These are phyloP conservation scores for Oryctolagus cuniculus DNA, from an alignment of 2,113 vertebrate genomes.

Conservation along the genomic window mOryCun1.1 NC_091433.1:129904001-129904500, in stretches of 20 bases:
- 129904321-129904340: neutral
- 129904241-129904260: constrained; percentile 97
- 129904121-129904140: neutral
- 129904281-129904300: constrained; percentile 94
- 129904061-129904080: neutral
- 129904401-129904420: neutral
- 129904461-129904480: neutral
- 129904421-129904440: fast-evolving
- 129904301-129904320: fast-evolving
- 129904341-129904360: neutral
- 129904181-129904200: constrained; percentile 79
- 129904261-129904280: constrained; percentile 94
- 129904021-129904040: neutral
- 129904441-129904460: neutral
- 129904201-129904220: constrained; percentile 95
- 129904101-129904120: neutral
- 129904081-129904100: constrained; percentile 49
- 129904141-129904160: neutral
- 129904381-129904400: neutral
- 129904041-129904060: neutral
- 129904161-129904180: neutral
- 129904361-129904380: neutral
- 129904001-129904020: constrained; percentile 11
- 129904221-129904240: constrained; percentile 95
- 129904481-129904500: neutral